A percentile compares a stretch with the other conserved stretches of the same genome.
phyloP scores from a whole-genome alignment of 1,140 invertebrate species.

The Nasonia vitripennis region DNA sequence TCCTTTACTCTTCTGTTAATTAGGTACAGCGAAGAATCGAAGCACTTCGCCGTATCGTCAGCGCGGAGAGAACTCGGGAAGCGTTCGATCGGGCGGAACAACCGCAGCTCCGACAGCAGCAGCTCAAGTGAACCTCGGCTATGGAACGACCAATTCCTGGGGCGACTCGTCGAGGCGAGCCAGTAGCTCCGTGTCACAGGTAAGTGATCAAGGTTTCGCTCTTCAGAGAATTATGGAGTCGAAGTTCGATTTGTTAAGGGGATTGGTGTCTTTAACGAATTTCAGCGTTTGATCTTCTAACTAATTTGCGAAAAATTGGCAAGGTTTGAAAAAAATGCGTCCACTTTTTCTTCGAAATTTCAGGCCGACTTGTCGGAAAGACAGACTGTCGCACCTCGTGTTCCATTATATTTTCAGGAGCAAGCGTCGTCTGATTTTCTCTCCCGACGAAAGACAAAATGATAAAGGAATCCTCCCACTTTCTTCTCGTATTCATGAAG shows the following conservation, averaged over 20 bases:
- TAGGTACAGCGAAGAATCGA: constrained; percentile 74
- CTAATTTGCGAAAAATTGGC: not conserved
- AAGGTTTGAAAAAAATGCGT: not conserved
- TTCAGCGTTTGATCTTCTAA: not conserved
- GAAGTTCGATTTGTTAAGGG: not conserved
- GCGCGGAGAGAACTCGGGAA: constrained; percentile 64
- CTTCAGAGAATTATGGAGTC: not conserved
- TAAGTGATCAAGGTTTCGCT: constrained; percentile 58
- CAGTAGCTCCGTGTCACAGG: constrained; percentile 84
- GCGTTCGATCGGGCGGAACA: constrained; percentile 72
- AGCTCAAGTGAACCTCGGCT: constrained; percentile 72
- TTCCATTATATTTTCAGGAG: not conserved
- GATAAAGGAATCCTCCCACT: not conserved
- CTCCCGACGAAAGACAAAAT: not conserved
- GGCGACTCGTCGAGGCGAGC: constrained; percentile 81
- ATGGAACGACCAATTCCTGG: constrained; percentile 72
- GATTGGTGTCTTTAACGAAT: not conserved
- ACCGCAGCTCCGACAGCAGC: constrained; percentile 52
- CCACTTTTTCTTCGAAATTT: not conserved
- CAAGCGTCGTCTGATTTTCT: not conserved
- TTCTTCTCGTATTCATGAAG: not conserved
- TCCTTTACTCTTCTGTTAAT: not conserved
- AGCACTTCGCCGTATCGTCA: constrained; percentile 80
- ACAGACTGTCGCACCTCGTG: not conserved
- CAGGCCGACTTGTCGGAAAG: not conserved